These are phyloP conservation scores for Rutpela maculata DNA, from an alignment of 2,888 invertebrate species.

Conservation along the genomic window DNA sequence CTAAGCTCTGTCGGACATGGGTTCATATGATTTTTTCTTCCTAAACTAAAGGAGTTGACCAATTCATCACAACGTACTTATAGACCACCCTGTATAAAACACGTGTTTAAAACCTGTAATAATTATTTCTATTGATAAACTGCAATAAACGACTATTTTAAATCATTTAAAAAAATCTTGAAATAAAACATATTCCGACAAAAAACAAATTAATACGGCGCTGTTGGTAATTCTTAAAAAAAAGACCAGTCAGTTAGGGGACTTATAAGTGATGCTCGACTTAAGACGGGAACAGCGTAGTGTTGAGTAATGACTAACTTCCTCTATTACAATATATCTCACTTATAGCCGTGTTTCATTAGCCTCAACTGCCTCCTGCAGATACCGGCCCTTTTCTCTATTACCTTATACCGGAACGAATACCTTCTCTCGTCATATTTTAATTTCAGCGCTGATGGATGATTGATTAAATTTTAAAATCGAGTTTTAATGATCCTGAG, in stretches of 20 bases:
- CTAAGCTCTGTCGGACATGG: too few relatives aligned
- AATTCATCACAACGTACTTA: too few relatives aligned
- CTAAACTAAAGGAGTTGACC: too few relatives aligned
- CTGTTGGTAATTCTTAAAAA: conserved; percentile 41
- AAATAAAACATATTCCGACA: background rate
- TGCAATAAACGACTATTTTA: too few relatives aligned
- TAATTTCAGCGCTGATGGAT: conserved; percentile 31
- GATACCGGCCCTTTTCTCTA: conserved; percentile 58
- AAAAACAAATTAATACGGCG: conserved; percentile 18
- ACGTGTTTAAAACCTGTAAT: too few relatives aligned
- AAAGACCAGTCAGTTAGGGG: conserved; percentile 48
- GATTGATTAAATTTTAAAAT: conserved; percentile 43
- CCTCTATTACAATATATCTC: conserved; percentile 72
- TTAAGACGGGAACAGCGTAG: conserved; percentile 60
- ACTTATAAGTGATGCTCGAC: conserved; percentile 67
- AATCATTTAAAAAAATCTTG: too few relatives aligned
- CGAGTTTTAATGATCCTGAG: conserved; percentile 26
- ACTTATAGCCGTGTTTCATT: conserved; percentile 72
- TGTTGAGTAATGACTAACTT: conserved; percentile 71
- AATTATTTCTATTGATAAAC: too few relatives aligned
- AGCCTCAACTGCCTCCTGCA: conserved; percentile 65
- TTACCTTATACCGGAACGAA: conserved; percentile 43
- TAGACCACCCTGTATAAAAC: too few relatives aligned
- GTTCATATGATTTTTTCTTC: too few relatives aligned
- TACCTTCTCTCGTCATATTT: conserved; percentile 38